Evolutionary conservation across 2,888 invertebrate genomes (phyloP), one percentile per base, ranked within the genome.

Genomic region (Asteroscopus sphinx): DNA sequence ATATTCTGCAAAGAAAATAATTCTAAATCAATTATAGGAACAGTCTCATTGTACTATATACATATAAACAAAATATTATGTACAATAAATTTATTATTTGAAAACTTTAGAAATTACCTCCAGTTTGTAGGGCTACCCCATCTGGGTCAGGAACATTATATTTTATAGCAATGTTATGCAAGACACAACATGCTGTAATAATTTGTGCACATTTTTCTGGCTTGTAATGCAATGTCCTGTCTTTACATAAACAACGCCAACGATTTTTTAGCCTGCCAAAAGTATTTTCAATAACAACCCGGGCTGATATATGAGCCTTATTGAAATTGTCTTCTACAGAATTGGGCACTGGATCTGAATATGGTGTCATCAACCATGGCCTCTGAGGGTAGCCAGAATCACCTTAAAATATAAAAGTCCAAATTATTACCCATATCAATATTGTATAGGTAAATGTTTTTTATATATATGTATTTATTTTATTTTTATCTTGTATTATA

Each of bases 351-450:
- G 46, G n/a, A 47, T 47, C 47, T 12, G 28, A 30, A 9, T 30
- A 30, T 17, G 48, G 39, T 32, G 48, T 48, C 39, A 48, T 48
- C 30, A 39, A 21, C 48, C 47, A 48, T 11, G 39, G 48, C 13
- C 39, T 30, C 17, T 48, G 48, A 21, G 30, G 48, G 12, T 48
- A 48, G 8, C 48, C 48, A 13, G 48, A 48, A 48, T 48, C 39
- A 39, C 48, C 39, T 48, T 9, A 11, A 48, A 48, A 26, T 26
- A 26, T 3, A 7, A 26, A 26, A 26, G 7, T 26, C n/a, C 26
- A 39, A 39, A 30, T 13, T 3, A 13, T 16, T 9, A 26, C n/a
- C 28, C 17, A 11, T n/a, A 6, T 7, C 9, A 25, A n/a, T n/a
- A n/a, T n/a, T n/a, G n/a, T n/a, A n/a, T n/a, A n/a, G n/a, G 21